Percentiles rank a stretch among this genome's conserved stretches.
phyloP scores from a whole-genome alignment of 2,888 invertebrate species.

The Brachypalpus laphriformis region DNA sequence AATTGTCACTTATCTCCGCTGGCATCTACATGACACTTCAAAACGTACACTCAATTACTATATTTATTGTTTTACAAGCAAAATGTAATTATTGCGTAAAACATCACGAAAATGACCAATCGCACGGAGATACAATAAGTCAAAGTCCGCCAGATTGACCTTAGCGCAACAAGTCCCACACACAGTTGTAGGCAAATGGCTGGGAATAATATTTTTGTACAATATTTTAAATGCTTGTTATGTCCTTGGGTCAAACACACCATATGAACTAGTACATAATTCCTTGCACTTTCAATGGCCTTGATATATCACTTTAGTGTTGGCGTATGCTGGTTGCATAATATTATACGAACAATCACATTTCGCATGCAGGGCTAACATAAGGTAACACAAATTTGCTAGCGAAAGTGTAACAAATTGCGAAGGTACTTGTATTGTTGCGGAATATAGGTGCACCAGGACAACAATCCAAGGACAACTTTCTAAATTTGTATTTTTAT shows the following conservation, averaged over 20 bases:
- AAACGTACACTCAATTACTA: constrained; percentile 39
- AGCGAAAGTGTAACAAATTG: constrained; percentile 70
- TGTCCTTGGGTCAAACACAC: constrained; percentile 62
- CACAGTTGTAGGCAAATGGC: constrained; percentile 9
- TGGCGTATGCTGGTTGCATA: constrained; percentile 49
- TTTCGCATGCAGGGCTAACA: constrained; percentile 28
- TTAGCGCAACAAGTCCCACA: constrained; percentile 51
- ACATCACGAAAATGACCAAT: constrained; percentile 56
- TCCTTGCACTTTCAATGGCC: constrained; percentile 67
- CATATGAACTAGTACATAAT: constrained; percentile 9
- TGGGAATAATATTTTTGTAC: background rate
- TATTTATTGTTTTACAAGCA: constrained; percentile 52
- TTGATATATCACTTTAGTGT: constrained; percentile 20
- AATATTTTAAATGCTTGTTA: constrained; percentile 17
- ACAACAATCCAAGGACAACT: constrained; percentile 58
- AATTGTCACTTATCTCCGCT: constrained; percentile 57
- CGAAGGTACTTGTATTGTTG: constrained; percentile 2
- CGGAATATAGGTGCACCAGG: constrained; percentile 4
- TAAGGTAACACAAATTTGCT: background rate
- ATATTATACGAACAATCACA: constrained; percentile 34
- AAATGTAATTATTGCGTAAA: constrained; percentile 64
- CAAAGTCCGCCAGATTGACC: constrained; percentile 54
- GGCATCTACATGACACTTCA: constrained; percentile 46
- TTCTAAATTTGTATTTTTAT: constrained; percentile 37
- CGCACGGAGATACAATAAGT: constrained; percentile 36